Evolutionary conservation across 2,113 vertebrate species (phyloP).

Genomic region (Phaethon lepturus): DNA sequence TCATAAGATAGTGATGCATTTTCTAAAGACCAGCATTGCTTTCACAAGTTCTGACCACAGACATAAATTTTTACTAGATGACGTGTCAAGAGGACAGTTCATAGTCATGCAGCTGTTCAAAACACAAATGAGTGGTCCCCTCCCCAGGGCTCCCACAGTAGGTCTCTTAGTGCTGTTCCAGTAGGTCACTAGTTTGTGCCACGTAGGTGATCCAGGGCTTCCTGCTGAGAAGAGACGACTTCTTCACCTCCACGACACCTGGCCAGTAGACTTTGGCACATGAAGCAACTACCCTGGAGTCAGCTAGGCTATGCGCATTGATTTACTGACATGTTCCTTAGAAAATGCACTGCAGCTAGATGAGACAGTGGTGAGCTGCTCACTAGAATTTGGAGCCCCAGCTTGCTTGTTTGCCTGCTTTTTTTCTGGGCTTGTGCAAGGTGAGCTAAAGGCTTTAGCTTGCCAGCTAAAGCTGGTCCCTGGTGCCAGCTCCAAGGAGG

Average conservation of each 20-base stretch:
- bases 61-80: not conserved
- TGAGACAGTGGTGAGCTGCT: not conserved
- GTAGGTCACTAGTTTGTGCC: not conserved
- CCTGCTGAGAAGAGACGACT: not conserved
- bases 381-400: not conserved
- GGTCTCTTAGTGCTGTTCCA: not conserved
- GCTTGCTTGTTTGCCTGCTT: not conserved
- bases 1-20: not conserved
- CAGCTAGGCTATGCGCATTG: too few relatives aligned
- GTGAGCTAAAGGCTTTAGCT: not conserved
- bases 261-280: too few relatives aligned
- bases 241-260: not conserved
- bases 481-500: not conserved
- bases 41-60: not conserved
- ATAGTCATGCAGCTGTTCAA: not conserved
- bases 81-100: not conserved
- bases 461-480: not conserved
- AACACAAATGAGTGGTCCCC: not conserved
- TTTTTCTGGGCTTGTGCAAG: not conserved
- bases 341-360: not conserved
- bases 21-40: not conserved
- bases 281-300: not conserved
- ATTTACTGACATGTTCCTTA: not conserved
- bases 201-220: not conserved
- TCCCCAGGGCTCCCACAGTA: not conserved